Conservation (phyloP, 2,888 invertebrate genomes). For the Elmis aenea region DNA sequence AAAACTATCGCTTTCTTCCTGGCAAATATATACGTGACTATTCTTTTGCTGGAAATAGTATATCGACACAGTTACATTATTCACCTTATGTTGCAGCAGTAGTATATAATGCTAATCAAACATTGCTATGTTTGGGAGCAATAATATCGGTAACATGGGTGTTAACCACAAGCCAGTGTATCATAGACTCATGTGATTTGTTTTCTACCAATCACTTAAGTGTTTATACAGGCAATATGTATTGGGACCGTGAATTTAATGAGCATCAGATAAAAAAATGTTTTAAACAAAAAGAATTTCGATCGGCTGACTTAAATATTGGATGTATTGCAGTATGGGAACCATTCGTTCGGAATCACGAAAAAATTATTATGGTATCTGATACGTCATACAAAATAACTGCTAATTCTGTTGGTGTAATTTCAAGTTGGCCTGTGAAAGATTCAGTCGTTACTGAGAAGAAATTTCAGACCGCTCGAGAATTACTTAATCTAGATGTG, state of each 20-base stretch:
- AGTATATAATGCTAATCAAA: not conserved
- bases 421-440: conserved; percentile 1
- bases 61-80: too few relatives aligned
- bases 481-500: too few relatives aligned
- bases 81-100: conserved; percentile 1
- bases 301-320: not conserved
- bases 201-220: not conserved
- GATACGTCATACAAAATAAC: not conserved
- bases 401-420: not conserved
- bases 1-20: conserved; percentile 1
- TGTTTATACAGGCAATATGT: not conserved
- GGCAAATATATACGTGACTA: too few relatives aligned
- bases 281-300: conserved; percentile 1
- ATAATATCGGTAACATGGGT: conserved; percentile 6
- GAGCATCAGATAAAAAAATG: not conserved
- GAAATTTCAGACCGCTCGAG: too few relatives aligned
- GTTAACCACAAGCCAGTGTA: conserved; percentile 1
- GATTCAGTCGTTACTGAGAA: too few relatives aligned
- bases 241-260: not conserved
- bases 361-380: conserved; percentile 1
- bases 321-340: conserved; percentile 3
- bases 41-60: too few relatives aligned
- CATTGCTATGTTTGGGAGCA: conserved; percentile 4
- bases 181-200: not conserved
- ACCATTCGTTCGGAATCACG: not conserved